Conservation (phyloP, 2,888 invertebrate genomes). For the Diloba caeruleocephala region DNA sequence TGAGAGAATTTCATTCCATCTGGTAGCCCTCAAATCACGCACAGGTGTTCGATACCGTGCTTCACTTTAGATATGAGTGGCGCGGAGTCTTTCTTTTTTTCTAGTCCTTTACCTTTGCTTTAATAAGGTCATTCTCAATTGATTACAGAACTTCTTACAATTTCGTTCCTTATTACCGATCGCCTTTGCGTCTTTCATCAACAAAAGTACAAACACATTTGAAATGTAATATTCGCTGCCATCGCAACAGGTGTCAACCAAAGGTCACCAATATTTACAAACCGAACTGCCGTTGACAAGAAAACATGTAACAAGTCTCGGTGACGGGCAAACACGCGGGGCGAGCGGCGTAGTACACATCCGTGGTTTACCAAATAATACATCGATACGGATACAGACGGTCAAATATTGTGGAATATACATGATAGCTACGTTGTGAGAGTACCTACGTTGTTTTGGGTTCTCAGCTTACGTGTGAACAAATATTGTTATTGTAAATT, state of each 20-base stretch:
- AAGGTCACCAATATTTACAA: conserved; percentile 36
- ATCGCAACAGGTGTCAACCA: conserved; percentile 11
- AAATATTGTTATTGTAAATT: background rate
- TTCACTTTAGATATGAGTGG: no score
- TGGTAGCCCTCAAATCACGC: no score
- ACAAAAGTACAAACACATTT: no score
- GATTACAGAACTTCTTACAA: no score
- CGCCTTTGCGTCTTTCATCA: no score
- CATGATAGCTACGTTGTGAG: background rate
- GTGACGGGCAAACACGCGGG: conserved; percentile 13
- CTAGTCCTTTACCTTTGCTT: no score
- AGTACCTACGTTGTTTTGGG: background rate
- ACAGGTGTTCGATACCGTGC: no score
- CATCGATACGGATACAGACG: no score
- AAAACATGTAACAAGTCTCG: conserved; percentile 21
- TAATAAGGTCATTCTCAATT: no score
- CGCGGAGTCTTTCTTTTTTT: no score
- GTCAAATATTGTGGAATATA: background rate
- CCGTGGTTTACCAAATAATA: conserved; percentile 10
- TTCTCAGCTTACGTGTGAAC: background rate
- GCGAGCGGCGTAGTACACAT: conserved; percentile 33
- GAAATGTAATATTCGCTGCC: background rate
- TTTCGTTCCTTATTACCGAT: no score
- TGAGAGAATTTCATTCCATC: no score
- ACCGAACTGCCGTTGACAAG: conserved; percentile 11